Conservation (phyloP, 2,888 invertebrate species). For the Acronicta leporina region DNA sequence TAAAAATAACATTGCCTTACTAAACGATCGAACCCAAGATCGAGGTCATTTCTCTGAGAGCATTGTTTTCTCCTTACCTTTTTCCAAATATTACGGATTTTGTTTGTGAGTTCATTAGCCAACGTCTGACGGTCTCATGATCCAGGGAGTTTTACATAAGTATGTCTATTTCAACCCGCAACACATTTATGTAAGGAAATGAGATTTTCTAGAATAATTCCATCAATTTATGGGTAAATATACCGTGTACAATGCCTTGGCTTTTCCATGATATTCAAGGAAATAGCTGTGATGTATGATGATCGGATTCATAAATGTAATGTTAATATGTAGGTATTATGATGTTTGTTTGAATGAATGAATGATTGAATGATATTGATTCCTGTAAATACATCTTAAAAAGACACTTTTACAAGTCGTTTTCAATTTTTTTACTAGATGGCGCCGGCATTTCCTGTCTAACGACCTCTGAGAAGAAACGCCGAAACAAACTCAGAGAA, state of each 20-base stretch:
- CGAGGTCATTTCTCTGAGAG: no score
- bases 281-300: constrained; percentile 19
- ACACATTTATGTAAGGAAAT: constrained; percentile 21
- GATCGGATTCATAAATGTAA: constrained; percentile 28
- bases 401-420: no score
- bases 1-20: no score
- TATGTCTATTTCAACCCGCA: constrained; percentile 7
- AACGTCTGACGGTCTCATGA: constrained; percentile 2
- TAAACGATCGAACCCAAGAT: no score
- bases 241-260: constrained; percentile 11
- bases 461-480: no score
- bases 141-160: constrained; percentile 31
- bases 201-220: constrained; percentile 23
- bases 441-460: no score
- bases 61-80: no score
- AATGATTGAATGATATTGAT: no score
- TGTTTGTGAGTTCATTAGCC: constrained; percentile 19
- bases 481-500: no score
- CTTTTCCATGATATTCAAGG: constrained; percentile 32
- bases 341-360: no score
- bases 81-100: background rate
- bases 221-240: constrained; percentile 9
- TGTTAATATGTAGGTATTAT: background rate
- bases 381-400: no score
- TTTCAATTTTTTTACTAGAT: no score